Evolutionary conservation across 2,113 vertebrate species (phyloP).

Genomic region (Pelvicachromis taeniatus): DNA sequence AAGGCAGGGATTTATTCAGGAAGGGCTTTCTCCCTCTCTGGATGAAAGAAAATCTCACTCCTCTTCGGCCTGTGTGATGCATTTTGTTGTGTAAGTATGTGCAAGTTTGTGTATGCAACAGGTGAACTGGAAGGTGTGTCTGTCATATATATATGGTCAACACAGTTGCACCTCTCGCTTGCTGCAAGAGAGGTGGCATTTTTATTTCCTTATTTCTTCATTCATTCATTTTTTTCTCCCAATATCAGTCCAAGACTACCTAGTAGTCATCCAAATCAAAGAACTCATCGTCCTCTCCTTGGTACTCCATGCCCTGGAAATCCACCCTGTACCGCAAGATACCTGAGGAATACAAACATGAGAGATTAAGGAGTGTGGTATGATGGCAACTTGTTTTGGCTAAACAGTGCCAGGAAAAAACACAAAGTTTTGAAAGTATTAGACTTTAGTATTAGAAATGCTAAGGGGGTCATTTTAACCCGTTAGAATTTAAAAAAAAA

Average conservation of each 20-base stretch:
- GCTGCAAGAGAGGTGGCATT: constrained; percentile 70
- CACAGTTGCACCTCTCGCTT: constrained; percentile 67
- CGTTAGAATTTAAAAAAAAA: background rate
- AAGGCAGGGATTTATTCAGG: constrained; percentile 88
- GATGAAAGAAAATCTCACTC: constrained; percentile 69
- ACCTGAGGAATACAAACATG: constrained; percentile 73
- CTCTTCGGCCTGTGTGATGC: constrained; percentile 68
- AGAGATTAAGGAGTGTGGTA: background rate
- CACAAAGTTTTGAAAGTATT: background rate
- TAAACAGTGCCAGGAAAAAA: background rate
- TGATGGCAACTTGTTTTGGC: background rate
- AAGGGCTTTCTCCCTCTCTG: constrained; percentile 70
- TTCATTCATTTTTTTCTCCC: constrained; percentile 63
- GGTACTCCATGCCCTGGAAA: constrained; percentile 99
- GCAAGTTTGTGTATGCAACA: constrained; percentile 64
- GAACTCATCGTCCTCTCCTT: constrained; percentile 98
- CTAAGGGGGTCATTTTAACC: background rate
- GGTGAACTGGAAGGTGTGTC: constrained; percentile 67
- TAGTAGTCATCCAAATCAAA: constrained; percentile 99
- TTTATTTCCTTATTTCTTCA: constrained; percentile 69
- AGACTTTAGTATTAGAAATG: background rate
- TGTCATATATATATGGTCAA: constrained; percentile 69
- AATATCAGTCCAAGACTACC: constrained; percentile 90
- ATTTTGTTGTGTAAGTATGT: constrained; percentile 59
- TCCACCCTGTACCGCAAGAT: constrained; percentile 99